These are phyloP conservation scores for Aphelinus atriplicis DNA, from an alignment of 1,140 invertebrate species.

Conservation along the genomic window DNA sequence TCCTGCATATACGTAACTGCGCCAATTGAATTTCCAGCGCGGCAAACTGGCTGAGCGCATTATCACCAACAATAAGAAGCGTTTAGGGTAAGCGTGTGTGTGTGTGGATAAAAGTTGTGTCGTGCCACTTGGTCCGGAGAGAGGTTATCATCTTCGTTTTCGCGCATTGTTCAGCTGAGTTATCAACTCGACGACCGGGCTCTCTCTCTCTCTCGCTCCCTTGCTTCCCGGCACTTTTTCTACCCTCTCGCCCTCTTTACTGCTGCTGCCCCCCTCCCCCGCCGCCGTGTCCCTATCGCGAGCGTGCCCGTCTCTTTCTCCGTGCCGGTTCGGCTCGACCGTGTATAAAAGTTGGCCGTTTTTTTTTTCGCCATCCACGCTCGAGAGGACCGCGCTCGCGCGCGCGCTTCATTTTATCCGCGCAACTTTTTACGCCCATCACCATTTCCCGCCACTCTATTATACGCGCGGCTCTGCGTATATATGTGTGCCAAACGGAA, in stretches of 20 bases:
- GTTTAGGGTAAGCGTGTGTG: too few species aligned
- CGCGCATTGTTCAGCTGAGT: slow-evolving; percentile 24
- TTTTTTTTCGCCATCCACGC: neutral
- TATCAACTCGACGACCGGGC: slow-evolving; percentile 10
- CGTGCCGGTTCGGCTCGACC: neutral
- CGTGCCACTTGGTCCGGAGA: neutral
- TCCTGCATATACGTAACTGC: too few species aligned
- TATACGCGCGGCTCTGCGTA: neutral
- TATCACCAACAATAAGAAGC: too few species aligned
- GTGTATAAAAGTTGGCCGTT: neutral
- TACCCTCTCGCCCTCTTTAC: neutral
- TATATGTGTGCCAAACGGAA: too few species aligned
- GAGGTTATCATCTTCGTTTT: slow-evolving; percentile 22
- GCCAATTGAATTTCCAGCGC: too few species aligned
- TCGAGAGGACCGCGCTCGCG: neutral
- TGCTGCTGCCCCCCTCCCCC: slow-evolving; percentile 4
- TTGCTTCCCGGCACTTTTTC: neutral
- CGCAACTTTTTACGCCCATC: neutral
- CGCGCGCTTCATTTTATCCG: slow-evolving; percentile 28
- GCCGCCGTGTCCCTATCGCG: neutral
- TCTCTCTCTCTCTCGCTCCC: too few species aligned
- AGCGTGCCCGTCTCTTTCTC: neutral
- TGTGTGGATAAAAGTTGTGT: too few species aligned
- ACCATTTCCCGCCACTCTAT: slow-evolving; percentile 28
- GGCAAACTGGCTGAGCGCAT: too few species aligned